Evolutionary conservation across 1,140 invertebrate genomes (phyloP), one percentile per base, ranked within the genome.

Genomic region (Procambarus clarkii): DNA sequence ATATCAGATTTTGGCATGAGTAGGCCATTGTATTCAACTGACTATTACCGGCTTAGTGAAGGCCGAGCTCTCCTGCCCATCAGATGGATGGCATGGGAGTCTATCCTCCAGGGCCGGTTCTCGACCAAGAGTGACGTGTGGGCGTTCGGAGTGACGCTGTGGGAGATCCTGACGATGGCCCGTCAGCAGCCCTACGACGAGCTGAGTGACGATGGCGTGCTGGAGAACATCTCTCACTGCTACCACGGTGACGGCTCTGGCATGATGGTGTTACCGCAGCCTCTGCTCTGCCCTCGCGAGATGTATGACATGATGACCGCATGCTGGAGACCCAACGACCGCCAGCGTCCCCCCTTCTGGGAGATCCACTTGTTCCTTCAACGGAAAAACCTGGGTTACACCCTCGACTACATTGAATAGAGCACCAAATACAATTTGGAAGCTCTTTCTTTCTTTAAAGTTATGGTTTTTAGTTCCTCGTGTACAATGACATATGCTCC

Each of bases 121-220:
- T 97, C 97, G 4, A 96, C 96, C 46, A 98, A 98, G 93, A 97
- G 97, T 93, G 97, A 98, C 94, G 97, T 98, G 7, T 98, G 97
- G 97, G 97, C 97, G 50, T 98, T 98, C 94, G 97, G 97, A 24
- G 97, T 98, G 3, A 97, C 97, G 58, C 95, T 98, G 48, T 98
- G 98, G 97, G 98, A 98, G 95, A 97, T 98, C 83, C 95, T 98
- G 92, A 98, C 97, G 21, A 97, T 98, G 94, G 97, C 97, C 11
- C 95, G 97, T 71, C 96, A 97, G 90, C 97, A 97, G 93, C 97
- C 97, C 24, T 97, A 96, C 94, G 96, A 97, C 93, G 96, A 97
- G 93, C 94, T 97, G 92, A 96, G 95, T 74, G 97, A 98, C 95
- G 96, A 97, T 93, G 96, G 96, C 93, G 96, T 98, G 87, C 96